phyloP scores from a whole-genome alignment of 1,140 invertebrate species.

The Dreissena polymorpha region DNA sequence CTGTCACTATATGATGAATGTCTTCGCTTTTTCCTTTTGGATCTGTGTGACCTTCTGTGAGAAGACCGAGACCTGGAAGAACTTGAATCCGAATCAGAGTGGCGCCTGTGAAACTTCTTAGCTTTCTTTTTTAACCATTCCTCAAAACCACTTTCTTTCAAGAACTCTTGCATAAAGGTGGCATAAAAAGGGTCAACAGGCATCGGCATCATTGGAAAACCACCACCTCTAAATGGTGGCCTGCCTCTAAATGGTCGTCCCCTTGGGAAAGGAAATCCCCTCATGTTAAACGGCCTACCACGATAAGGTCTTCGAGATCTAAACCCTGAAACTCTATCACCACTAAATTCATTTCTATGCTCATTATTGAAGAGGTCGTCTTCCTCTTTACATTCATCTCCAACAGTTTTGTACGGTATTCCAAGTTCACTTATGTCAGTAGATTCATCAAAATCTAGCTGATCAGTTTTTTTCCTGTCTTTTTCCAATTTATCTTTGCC shows the following conservation, averaged over 20 bases:
- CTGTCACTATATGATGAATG: conserved; percentile 31
- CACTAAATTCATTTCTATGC: not conserved
- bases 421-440: not conserved
- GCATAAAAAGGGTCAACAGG: conserved; percentile 43
- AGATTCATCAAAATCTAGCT: conserved; percentile 7
- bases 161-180: conserved; percentile 18
- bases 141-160: conserved; percentile 1
- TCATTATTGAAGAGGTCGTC: not conserved
- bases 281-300: not conserved
- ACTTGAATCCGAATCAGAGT: conserved; percentile 33
- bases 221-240: conserved; percentile 21
- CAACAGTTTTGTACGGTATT: not conserved
- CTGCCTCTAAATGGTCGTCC: conserved; percentile 28
- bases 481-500: conserved; percentile 3
- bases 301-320: not conserved
- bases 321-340: not conserved
- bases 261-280: not conserved
- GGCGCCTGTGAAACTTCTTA: conserved; percentile 19
- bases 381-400: not conserved
- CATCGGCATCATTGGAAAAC: conserved; percentile 19
- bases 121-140: conserved; percentile 1
- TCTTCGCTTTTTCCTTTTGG: conserved; percentile 16
- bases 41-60: conserved; percentile 1
- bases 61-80: conserved; percentile 28
- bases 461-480: conserved; percentile 20